Evolutionary conservation across 2,797 vertebrate genomes (phyloP).

Genomic region (Mastacembelus armatus): DNA sequence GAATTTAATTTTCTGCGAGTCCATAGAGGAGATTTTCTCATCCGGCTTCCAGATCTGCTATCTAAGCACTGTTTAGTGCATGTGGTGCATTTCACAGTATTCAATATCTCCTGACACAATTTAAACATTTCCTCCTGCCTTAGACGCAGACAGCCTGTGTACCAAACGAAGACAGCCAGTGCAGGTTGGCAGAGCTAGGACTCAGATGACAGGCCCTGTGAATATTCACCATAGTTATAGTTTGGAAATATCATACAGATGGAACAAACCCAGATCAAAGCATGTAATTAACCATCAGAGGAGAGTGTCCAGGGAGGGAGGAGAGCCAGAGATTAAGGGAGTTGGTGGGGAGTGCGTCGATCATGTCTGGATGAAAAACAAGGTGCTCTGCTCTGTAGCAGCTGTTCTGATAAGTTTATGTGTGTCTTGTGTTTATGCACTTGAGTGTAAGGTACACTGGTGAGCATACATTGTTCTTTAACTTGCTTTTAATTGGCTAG

Average conservation of each 20-base stretch:
- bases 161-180: constrained; percentile 2
- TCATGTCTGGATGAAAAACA: constrained; percentile 31
- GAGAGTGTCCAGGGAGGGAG: constrained; percentile 64
- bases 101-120: constrained; percentile 28
- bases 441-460: background rate
- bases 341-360: constrained; percentile 36
- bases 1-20: constrained; percentile 22
- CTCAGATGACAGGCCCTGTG: constrained; percentile 44
- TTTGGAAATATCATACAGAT: constrained; percentile 73
- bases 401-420: constrained; percentile 7
- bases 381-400: constrained; percentile 12
- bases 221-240: constrained; percentile 77
- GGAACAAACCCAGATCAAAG: constrained; percentile 81
- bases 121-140: constrained; percentile 32
- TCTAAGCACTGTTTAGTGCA: constrained; percentile 17
- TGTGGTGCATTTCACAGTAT: background rate
- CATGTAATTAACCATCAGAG: constrained; percentile 75
- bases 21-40: constrained; percentile 21
- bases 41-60: constrained; percentile 7
- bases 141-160: constrained; percentile 15
- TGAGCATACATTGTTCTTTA: background rate
- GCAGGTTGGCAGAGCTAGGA: constrained; percentile 9
- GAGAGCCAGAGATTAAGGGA: constrained; percentile 64
- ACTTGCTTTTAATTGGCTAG: constrained; percentile 11
- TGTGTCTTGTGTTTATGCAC: background rate